A percentile compares a stretch with the other conserved stretches of the same genome.
Evolutionary conservation across 2,113 vertebrate genomes (phyloP).

Genomic region (Tupaia chinensis): DNA sequence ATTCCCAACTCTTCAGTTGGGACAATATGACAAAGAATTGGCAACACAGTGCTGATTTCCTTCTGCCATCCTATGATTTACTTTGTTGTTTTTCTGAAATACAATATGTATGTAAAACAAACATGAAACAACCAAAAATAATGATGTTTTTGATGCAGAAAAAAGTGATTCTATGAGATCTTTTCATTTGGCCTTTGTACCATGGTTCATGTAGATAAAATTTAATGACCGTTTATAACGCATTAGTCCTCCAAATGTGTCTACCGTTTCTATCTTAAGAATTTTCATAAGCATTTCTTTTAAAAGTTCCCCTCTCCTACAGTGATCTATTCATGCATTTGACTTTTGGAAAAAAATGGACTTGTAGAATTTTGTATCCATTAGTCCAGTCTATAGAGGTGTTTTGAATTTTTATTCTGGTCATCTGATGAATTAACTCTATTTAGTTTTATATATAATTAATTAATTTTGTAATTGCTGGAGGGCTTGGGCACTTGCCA

Average conservation of each 20-base stretch:
- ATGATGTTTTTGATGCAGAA: background rate
- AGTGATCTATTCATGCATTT: background rate
- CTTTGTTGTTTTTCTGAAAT: background rate
- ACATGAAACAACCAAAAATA: background rate
- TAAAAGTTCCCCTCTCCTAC: background rate
- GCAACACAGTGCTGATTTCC: background rate
- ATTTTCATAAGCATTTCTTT: background rate
- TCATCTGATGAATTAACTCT: background rate
- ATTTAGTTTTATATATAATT: background rate
- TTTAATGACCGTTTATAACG: background rate
- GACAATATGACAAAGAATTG: background rate
- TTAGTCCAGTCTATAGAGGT: background rate
- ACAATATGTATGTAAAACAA: background rate
- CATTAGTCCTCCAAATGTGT: background rate
- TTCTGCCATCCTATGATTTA: background rate
- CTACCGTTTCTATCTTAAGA: background rate
- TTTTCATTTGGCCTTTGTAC: background rate
- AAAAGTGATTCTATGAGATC: background rate
- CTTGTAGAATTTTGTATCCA: background rate
- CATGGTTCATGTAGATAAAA: background rate
- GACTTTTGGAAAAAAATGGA: slow-evolving; percentile 3
- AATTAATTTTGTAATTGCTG: background rate
- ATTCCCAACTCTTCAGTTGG: background rate
- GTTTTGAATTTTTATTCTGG: slow-evolving; percentile 6
- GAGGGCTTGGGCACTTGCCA: no score